Evolutionary conservation across 2,888 invertebrate genomes (phyloP).

Genomic region (Pollenia griseotomentosa): DNA sequence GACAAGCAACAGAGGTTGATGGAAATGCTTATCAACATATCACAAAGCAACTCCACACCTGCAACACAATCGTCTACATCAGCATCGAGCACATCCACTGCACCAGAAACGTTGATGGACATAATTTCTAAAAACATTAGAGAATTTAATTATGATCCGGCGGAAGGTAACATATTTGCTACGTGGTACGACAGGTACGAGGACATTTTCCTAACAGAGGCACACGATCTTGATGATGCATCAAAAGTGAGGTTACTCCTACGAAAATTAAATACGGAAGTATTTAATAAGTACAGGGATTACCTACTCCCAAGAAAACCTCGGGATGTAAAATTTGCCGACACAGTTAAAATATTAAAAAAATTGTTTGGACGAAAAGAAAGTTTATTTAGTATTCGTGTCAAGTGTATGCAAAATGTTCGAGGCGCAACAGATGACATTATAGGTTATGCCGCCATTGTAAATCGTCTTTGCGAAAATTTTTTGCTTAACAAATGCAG

Average conservation of each 20-base stretch:
- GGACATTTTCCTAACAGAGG: slow-evolving; percentile 62
- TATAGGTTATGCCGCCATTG: slow-evolving; percentile 51
- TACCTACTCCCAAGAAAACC: slow-evolving; percentile 60
- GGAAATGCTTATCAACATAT: slow-evolving; percentile 23
- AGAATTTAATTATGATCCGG: slow-evolving; percentile 31
- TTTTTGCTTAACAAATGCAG: slow-evolving; percentile 48
- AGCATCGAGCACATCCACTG: slow-evolving; percentile 3
- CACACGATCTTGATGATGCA: slow-evolving; percentile 62
- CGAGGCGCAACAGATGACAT: slow-evolving; percentile 14
- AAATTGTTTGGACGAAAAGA: slow-evolving; percentile 21
- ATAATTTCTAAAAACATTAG: slow-evolving; percentile 35
- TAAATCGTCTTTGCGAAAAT: slow-evolving; percentile 65
- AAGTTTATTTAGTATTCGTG: slow-evolving; percentile 32
- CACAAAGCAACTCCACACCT: background rate
- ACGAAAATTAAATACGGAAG: slow-evolving; percentile 54
- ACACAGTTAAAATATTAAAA: slow-evolving; percentile 1
- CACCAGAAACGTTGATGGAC: slow-evolving; percentile 48
- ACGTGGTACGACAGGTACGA: slow-evolving; percentile 60
- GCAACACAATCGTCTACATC: background rate
- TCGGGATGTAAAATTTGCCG: slow-evolving; percentile 12
- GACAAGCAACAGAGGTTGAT: slow-evolving; percentile 51
- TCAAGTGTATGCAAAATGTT: slow-evolving; percentile 54
- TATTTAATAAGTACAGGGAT: slow-evolving; percentile 62
- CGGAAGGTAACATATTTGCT: slow-evolving; percentile 19
- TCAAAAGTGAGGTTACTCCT: slow-evolving; percentile 65